phyloP scores from a whole-genome alignment of 2,113 vertebrate genomes.

The Aepyceros melampus region DNA sequence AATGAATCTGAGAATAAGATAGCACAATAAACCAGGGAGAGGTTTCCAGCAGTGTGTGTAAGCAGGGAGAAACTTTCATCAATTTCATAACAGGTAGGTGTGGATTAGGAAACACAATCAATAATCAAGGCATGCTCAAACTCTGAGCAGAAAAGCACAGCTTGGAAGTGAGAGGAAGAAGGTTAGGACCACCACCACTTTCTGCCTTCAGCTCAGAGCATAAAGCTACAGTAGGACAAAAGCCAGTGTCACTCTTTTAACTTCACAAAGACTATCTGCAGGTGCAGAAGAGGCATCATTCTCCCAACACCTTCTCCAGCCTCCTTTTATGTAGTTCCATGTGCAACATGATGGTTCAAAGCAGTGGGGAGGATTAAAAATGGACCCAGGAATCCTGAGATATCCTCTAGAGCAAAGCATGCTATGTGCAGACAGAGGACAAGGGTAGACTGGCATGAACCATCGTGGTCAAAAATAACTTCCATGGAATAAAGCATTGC shows the following conservation, averaged over 20 bases:
- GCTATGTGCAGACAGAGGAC: background rate
- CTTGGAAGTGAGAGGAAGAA: background rate
- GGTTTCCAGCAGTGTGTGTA: background rate
- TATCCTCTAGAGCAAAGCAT: background rate
- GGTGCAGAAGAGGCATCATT: background rate
- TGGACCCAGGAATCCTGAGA: background rate
- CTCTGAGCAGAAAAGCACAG: background rate
- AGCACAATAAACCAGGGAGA: background rate
- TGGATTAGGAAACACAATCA: background rate
- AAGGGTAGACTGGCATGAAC: background rate
- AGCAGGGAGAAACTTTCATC: background rate
- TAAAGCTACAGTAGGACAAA: background rate
- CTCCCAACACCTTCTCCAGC: background rate
- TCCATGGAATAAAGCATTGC: background rate
- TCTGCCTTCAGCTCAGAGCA: background rate
- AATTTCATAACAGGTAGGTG: background rate
- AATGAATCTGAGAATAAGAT: background rate
- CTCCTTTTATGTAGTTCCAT: background rate
- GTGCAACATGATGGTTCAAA: background rate
- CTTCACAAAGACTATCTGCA: background rate
- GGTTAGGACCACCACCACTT: background rate
- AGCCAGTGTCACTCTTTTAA: background rate
- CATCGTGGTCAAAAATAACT: background rate
- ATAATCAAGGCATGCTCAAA: background rate
- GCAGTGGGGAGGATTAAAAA: background rate